These are phyloP conservation scores for Drosophila seguyi DNA, from an alignment of 1,140 invertebrate species.

Conservation along the genomic window DNA sequence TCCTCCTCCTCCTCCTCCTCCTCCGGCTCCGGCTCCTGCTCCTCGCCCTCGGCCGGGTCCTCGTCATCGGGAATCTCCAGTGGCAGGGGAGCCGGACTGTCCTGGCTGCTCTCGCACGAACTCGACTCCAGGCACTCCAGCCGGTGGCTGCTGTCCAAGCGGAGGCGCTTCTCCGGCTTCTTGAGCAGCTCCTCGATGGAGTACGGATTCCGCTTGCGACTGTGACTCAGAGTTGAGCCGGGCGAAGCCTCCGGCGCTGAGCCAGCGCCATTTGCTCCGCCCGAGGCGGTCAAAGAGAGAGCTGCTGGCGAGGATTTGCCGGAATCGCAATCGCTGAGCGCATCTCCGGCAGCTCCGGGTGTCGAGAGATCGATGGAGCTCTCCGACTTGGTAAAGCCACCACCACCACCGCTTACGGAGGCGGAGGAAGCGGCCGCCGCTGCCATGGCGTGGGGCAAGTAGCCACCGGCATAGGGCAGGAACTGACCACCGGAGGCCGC, in stretches of 20 bases:
- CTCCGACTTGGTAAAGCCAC: conserved; percentile 77
- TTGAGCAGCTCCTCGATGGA: conserved; percentile 94
- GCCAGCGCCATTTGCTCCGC: not conserved
- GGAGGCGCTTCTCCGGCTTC: conserved; percentile 88
- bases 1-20: conserved; percentile 70
- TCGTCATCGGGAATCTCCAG: conserved; percentile 23
- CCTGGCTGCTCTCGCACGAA: conserved; percentile 62
- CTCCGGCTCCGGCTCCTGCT: conserved; percentile 43
- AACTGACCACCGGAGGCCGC: conserved; percentile 61
- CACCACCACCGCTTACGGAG: conserved; percentile 10
- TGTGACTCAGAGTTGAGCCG: conserved; percentile 50
- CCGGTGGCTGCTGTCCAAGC: conserved; percentile 46
- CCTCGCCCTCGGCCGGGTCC: conserved; percentile 41
- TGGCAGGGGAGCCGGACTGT: conserved; percentile 15
- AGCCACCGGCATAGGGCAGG: conserved; percentile 62
- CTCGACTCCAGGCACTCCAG: conserved; percentile 66
- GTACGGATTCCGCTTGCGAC: conserved; percentile 92
- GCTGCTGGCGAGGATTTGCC: conserved; percentile 82
- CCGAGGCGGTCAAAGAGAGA: conserved; percentile 35
- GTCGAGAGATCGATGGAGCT: conserved; percentile 80
- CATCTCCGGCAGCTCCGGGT: conserved; percentile 51
- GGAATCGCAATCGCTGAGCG: conserved; percentile 77
- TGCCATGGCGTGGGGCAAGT: conserved; percentile 61
- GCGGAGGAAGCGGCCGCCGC: conserved; percentile 45
- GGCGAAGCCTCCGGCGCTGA: conserved; percentile 16